Evolutionary conservation across 2,888 invertebrate species (phyloP).

Genomic region (Periphyllus acericola): DNA sequence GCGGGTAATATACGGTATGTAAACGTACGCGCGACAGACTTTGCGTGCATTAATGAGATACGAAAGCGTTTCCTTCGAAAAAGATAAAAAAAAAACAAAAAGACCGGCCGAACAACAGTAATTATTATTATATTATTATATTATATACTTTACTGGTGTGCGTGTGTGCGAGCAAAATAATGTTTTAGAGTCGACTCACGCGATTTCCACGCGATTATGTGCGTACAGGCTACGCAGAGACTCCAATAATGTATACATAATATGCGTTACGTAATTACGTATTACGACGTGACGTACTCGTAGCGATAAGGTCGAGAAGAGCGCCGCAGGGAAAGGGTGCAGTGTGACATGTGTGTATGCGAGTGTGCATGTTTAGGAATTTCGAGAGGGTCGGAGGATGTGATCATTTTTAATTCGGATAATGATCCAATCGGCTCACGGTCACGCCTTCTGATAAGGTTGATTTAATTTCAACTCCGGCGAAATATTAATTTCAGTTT

Average conservation of each 20-base stretch:
- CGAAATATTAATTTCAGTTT: no score
- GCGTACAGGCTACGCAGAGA: not conserved
- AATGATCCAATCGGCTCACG: no score
- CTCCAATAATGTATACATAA: not conserved
- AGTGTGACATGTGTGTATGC: not conserved
- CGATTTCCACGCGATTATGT: conserved; percentile 31
- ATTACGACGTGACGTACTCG: not conserved
- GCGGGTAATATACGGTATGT: not conserved
- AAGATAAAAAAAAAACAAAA: not conserved
- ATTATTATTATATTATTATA: conserved; percentile 29
- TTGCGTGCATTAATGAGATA: conserved; percentile 53
- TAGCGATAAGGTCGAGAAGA: not conserved
- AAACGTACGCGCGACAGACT: conserved; percentile 17
- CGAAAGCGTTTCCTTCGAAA: not conserved
- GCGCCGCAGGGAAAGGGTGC: not conserved
- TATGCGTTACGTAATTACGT: not conserved
- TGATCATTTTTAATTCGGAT: no score
- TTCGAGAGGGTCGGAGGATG: no score
- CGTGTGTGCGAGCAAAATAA: not conserved
- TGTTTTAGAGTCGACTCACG: conserved; percentile 25
- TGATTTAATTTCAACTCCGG: no score
- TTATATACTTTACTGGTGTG: not conserved
- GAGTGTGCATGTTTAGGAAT: no score
- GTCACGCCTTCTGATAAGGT: no score
- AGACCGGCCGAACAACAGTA: not conserved